A percentile compares a stretch with the other conserved stretches of the same genome.
Conservation (phyloP, 1,140 invertebrate genomes). For the Pseudomyrmex pallidus region DNA sequence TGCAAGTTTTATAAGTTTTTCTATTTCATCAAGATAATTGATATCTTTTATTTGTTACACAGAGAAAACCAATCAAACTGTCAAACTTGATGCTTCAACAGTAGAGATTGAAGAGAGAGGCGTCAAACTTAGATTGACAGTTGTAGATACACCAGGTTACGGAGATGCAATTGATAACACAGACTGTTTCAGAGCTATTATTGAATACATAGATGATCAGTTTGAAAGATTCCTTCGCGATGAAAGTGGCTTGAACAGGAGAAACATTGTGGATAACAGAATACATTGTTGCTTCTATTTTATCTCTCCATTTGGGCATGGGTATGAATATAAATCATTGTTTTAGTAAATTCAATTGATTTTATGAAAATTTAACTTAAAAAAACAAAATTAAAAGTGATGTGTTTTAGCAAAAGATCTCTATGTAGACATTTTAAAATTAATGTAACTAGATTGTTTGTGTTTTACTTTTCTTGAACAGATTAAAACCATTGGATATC, state of each 20-base stretch:
- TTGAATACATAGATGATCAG: constrained; percentile 97
- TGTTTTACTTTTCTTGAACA: constrained; percentile 38
- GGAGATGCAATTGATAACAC: constrained; percentile 99
- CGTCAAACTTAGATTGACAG: constrained; percentile 94
- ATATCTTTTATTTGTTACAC: constrained; percentile 64
- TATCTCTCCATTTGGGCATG: constrained; percentile 99
- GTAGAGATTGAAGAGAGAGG: constrained; percentile 97
- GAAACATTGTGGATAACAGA: constrained; percentile 96
- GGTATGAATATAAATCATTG: constrained; percentile 85
- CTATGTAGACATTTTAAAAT: background rate
- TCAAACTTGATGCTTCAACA: constrained; percentile 95
- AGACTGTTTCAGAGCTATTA: constrained; percentile 95
- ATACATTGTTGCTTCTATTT: constrained; percentile 99
- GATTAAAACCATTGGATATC: constrained; percentile 94
- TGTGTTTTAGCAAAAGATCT: background rate
- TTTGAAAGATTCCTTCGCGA: constrained; percentile 96
- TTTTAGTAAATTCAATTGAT: constrained; percentile 19
- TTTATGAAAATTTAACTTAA: constrained; percentile 3
- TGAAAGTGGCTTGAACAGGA: constrained; percentile 95
- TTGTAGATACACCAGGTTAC: constrained; percentile 99
- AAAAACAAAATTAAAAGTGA: background rate
- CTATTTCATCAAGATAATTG: constrained; percentile 9
- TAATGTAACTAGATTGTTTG: constrained; percentile 39
- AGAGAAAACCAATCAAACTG: constrained; percentile 96
- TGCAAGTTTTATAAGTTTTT: background rate